phyloP scores from a whole-genome alignment of 1,140 invertebrate species.

The Drosophila repletoides region DNA sequence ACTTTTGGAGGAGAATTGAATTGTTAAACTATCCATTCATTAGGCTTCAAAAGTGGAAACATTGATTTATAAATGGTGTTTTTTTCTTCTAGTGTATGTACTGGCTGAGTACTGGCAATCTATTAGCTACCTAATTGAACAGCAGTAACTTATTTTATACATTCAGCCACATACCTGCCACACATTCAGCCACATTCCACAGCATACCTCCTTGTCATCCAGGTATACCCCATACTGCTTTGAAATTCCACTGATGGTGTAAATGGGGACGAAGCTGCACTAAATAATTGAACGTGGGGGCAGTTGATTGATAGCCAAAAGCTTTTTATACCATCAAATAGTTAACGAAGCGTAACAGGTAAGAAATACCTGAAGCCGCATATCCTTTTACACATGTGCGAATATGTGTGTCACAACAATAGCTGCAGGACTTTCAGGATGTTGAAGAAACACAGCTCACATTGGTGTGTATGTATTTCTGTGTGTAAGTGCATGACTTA shows the following conservation, averaged over 20 bases:
- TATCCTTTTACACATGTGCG: neutral
- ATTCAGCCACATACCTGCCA: neutral
- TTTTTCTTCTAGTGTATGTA: no score
- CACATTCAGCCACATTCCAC: neutral
- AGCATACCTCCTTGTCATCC: neutral
- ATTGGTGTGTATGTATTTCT: neutral
- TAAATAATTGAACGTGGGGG: conserved; percentile 58
- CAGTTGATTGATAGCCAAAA: conserved; percentile 76
- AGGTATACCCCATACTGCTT: neutral
- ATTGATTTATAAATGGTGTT: no score
- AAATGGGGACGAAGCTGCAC: conserved; percentile 21
- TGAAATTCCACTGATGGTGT: neutral
- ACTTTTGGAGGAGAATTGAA: no score
- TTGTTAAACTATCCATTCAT: no score
- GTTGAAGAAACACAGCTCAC: neutral
- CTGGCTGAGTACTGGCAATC: no score
- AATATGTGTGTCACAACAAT: conserved; percentile 10
- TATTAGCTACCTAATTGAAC: conserved; percentile 28
- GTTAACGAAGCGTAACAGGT: conserved; percentile 77
- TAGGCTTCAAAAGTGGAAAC: no score
- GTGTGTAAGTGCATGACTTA: no score
- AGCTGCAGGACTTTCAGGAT: conserved; percentile 1
- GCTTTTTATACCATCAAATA: conserved; percentile 70
- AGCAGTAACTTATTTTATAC: neutral
- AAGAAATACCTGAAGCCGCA: conserved; percentile 29